Evolutionary conservation across 2,888 invertebrate genomes (phyloP).

Genomic region (Aleiodes alternator): DNA sequence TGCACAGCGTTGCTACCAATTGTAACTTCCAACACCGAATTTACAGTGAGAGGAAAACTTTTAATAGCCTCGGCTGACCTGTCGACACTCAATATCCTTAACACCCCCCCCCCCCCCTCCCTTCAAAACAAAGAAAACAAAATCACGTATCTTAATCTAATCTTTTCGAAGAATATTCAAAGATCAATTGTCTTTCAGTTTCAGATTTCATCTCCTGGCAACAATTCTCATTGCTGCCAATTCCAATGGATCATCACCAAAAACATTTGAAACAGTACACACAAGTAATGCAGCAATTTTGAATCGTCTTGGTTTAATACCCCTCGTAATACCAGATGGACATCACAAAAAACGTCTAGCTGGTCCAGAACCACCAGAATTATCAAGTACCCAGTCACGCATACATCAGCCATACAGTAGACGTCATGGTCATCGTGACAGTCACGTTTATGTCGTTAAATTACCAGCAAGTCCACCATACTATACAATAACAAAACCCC

Average conservation of each 20-base stretch:
- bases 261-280: slow-evolving; percentile 73
- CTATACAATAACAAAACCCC: slow-evolving; percentile 83
- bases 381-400: slow-evolving; percentile 52
- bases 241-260: slow-evolving; percentile 37
- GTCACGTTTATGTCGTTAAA: slow-evolving; percentile 91
- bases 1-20: too few species aligned
- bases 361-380: slow-evolving; percentile 73
- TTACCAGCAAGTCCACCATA: slow-evolving; percentile 90
- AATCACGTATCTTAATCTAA: neutral
- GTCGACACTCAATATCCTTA: too few species aligned
- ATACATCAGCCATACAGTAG: slow-evolving; percentile 69
- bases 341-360: slow-evolving; percentile 89
- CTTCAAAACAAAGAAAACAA: slow-evolving; percentile 1
- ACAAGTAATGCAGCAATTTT: slow-evolving; percentile 82
- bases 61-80: too few species aligned
- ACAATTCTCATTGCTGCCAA: neutral
- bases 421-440: slow-evolving; percentile 78
- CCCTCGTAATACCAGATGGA: slow-evolving; percentile 84
- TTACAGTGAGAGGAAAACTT: too few species aligned
- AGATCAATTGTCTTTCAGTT: slow-evolving; percentile 40
- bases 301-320: slow-evolving; percentile 85
- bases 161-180: too few species aligned
- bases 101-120: too few species aligned
- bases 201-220: slow-evolving; percentile 59
- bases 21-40: too few species aligned